Evolutionary conservation across 1,140 invertebrate species (phyloP), one percentile per base, ranked within the genome.

Genomic region (Drepana arcuata): DNA sequence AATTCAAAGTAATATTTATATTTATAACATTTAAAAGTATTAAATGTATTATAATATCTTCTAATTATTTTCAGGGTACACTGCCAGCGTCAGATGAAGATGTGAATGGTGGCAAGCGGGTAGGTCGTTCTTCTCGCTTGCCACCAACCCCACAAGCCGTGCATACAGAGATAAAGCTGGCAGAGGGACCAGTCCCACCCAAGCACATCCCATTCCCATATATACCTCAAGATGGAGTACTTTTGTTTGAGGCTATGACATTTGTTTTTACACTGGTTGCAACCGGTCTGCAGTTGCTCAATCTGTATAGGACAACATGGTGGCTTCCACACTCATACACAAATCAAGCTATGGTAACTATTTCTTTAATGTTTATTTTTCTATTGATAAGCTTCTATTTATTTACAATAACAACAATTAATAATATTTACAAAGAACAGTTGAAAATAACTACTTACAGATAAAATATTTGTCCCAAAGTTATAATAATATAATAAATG

Each of bases 261-360:
- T 92, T 92, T 68, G 78, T 93, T 7, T 95, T 94, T 57, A 90
- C 93, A 7, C 79, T 91, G 21, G 86, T 93, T 16, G 89, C 90
- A 15, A 86, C 88, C 9, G 88, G 86, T 29, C 83, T 96, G 11
- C 97, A 99, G 84, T 94, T 98, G 71, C 86, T 99, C 9, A 96
- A 99, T 84, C 85, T 99, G 6, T 99, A 99, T 69, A 89, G 93
- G 43, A 97, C 95, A 16, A 92, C 96, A n/a, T 99, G 95, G 94
- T 99, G 97, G 96, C 73, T 98, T 14, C 94, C 95, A 10, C 90
- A 98, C 59, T 96, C 95, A 1, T 91, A 95, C 68, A 94, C 91
- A 48, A 90, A 89, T 53, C 93, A 95, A 81, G 91, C 92, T 50
- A 89, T 98, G 89, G 95, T 97, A 85, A 84, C 87, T 47, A 21